A percentile compares a stretch with the other conserved stretches of the same genome.
These are phyloP conservation scores for Paramormyrops hopkinsi DNA, from an alignment of 2,797 vertebrate species.

Conservation along the genomic window DNA sequence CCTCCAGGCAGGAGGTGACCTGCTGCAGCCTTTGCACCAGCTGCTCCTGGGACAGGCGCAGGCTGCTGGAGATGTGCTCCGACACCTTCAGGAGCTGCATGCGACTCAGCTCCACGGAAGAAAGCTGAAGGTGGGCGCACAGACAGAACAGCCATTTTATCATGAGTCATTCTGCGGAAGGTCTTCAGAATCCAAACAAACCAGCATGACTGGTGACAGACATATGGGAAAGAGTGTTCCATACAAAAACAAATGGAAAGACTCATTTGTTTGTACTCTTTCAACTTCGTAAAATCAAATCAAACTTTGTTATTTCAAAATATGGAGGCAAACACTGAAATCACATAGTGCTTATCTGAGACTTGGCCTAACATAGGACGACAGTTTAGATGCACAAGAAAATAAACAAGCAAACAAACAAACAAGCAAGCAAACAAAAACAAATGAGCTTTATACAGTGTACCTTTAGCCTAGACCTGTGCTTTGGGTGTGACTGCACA, in stretches of 20 bases:
- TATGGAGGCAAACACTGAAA: not conserved
- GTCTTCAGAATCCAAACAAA: not conserved
- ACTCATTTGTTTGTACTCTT: not conserved
- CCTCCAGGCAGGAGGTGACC: slow-evolving; percentile 52
- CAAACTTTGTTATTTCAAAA: not conserved
- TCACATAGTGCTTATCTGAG: not conserved
- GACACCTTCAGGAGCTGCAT: slow-evolving; percentile 53
- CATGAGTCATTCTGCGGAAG: not conserved
- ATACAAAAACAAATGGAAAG: not conserved
- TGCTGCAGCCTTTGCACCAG: slow-evolving; percentile 52
- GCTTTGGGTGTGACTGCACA: not conserved
- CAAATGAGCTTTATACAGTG: not conserved
- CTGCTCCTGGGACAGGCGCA: slow-evolving; percentile 55
- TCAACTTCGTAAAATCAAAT: not conserved
- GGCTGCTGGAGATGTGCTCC: slow-evolving; percentile 41
- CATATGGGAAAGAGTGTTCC: not conserved
- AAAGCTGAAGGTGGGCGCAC: slow-evolving; percentile 40
- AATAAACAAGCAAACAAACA: not conserved
- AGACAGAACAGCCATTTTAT: not conserved
- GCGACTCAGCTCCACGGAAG: slow-evolving; percentile 54
- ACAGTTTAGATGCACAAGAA: not conserved
- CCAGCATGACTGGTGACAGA: not conserved
- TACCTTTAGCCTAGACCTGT: not conserved
- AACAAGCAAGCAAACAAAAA: not conserved
- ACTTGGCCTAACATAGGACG: not conserved